Percentiles rank a stretch among this genome's conserved stretches.
phyloP scores from a whole-genome alignment of 2,113 vertebrate species.

The Saguinus midas region DNA sequence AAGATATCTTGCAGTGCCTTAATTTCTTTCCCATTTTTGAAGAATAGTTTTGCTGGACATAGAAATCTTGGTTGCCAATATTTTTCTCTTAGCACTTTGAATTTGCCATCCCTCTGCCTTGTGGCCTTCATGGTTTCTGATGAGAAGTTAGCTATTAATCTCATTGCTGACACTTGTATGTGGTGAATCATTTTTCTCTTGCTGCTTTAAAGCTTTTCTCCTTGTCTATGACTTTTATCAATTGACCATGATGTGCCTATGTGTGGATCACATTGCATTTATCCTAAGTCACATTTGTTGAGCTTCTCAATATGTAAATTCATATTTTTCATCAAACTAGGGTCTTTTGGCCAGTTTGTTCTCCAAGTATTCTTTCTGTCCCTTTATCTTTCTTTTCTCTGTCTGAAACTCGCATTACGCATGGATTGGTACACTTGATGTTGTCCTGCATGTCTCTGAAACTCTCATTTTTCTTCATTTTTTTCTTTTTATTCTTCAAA shows the following conservation, averaged over 20 bases:
- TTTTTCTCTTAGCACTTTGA: background rate
- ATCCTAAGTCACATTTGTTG: background rate
- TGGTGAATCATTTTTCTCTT: slow-evolving; percentile 2
- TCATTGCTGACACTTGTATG: background rate
- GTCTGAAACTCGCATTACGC: background rate
- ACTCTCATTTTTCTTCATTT: background rate
- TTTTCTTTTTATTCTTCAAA: background rate
- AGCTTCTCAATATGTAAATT: background rate
- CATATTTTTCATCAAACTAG: background rate
- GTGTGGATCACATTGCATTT: background rate
- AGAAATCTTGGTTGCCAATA: background rate
- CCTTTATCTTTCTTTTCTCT: background rate
- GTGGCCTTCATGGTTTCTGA: background rate
- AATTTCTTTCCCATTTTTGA: slow-evolving; percentile 7
- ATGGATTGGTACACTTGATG: background rate
- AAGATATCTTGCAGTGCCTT: background rate
- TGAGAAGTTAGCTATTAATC: background rate
- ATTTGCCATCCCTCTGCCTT: background rate
- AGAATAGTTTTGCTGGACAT: background rate
- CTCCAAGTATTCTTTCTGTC: background rate
- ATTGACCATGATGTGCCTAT: background rate
- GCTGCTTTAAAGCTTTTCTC: background rate
- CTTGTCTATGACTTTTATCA: slow-evolving; percentile 16
- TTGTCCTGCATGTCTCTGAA: background rate
- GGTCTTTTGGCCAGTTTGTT: background rate